Evolutionary conservation across 2,797 vertebrate species (phyloP).

Genomic region (Bovichtus diacanthus): DNA sequence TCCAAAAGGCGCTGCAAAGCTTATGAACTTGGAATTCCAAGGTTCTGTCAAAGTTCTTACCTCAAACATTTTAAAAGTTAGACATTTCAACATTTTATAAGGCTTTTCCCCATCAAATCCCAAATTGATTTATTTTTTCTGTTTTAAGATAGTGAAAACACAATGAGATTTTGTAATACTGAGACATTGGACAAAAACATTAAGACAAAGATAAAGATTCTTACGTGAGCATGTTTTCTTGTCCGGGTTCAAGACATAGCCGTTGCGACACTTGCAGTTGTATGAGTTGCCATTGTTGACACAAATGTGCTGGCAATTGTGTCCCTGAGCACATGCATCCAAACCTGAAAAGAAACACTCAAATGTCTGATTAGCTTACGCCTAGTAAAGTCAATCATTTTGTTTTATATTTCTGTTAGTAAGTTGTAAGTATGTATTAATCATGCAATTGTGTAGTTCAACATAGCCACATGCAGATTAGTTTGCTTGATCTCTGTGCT

Average conservation of each 20-base stretch:
- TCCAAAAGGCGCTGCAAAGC: not conserved
- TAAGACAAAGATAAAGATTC: slow-evolving; percentile 45
- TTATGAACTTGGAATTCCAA: not conserved
- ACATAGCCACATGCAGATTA: slow-evolving; percentile 52
- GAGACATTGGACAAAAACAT: slow-evolving; percentile 1
- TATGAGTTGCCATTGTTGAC: slow-evolving; percentile 81
- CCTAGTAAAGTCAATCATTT: slow-evolving; percentile 22
- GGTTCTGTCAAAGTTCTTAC: not conserved
- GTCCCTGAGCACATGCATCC: slow-evolving; percentile 82
- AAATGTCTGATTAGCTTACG: slow-evolving; percentile 67
- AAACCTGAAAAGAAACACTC: slow-evolving; percentile 78
- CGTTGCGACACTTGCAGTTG: slow-evolving; percentile 86
- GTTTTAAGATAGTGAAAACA: not conserved
- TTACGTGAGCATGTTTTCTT: slow-evolving; percentile 89
- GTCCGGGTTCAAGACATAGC: slow-evolving; percentile 87
- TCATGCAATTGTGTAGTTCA: not conserved
- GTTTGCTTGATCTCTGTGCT: slow-evolving; percentile 44
- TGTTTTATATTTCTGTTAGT: slow-evolving; percentile 29
- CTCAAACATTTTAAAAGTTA: not conserved
- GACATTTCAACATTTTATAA: not conserved
- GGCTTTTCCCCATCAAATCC: not conserved
- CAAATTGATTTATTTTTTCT: slow-evolving; percentile 1
- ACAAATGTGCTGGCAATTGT: slow-evolving; percentile 90
- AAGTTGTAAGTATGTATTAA: slow-evolving; percentile 25
- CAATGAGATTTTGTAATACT: not conserved